These are phyloP conservation scores for Agrilus mali DNA, from an alignment of 2,888 invertebrate species.

Conservation along the genomic window DNA sequence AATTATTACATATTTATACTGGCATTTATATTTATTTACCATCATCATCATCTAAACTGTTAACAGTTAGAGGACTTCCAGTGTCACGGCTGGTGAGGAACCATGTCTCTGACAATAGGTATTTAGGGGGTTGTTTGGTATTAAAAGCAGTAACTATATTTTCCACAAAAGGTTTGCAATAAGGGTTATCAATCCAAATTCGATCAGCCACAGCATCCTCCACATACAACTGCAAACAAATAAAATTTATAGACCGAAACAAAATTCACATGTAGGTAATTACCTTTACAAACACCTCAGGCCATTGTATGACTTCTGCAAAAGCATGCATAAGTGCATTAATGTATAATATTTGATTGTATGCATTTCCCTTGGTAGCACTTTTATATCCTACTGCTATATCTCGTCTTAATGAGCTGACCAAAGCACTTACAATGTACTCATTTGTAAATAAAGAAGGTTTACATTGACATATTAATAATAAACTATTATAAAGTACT, in stretches of 20 bases:
- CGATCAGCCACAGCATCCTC: conserved; percentile 91
- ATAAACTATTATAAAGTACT: conserved; percentile 60
- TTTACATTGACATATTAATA: conserved; percentile 69
- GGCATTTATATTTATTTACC: conserved; percentile 24
- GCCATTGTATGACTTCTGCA: conserved; percentile 77
- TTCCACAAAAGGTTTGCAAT: conserved; percentile 82
- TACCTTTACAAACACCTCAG: conserved; percentile 81
- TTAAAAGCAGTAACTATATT: conserved; percentile 80
- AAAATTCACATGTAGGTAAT: background rate
- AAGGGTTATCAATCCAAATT: conserved; percentile 85
- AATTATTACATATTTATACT: conserved; percentile 1
- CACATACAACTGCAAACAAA: conserved; percentile 58
- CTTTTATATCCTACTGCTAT: conserved; percentile 54
- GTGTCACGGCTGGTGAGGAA: conserved; percentile 35
- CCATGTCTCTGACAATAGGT: conserved; percentile 50
- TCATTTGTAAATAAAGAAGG: conserved; percentile 67
- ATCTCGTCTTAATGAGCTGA: conserved; percentile 72
- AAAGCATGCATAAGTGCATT: conserved; percentile 76
- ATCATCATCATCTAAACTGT: conserved; percentile 47
- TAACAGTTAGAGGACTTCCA: conserved; percentile 32
- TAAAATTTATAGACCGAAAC: no score
- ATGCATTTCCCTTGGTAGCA: conserved; percentile 55
- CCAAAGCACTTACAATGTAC: conserved; percentile 62
- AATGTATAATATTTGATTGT: conserved; percentile 70
- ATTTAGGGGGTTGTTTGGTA: conserved; percentile 63